These are phyloP conservation scores for Macaria notata DNA, from an alignment of 2,888 invertebrate species.

Conservation along the genomic window DNA sequence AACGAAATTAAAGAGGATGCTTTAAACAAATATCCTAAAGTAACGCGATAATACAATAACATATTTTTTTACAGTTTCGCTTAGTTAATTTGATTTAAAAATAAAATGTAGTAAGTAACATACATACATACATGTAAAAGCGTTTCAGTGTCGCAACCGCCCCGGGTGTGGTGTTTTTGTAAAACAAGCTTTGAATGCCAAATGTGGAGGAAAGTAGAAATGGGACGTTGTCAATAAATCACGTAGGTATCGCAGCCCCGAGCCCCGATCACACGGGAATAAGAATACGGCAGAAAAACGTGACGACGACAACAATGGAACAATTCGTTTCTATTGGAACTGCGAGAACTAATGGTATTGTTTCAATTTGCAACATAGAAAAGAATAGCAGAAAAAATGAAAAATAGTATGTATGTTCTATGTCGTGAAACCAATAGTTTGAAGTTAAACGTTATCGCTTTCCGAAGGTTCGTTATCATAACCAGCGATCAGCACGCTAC, in stretches of 20 bases:
- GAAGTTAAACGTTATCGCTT: background rate
- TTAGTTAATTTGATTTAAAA: too few species aligned
- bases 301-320: conserved; percentile 4
- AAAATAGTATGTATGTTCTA: too few species aligned
- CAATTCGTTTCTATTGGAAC: conserved; percentile 12
- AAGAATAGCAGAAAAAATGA: background rate
- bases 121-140: too few species aligned
- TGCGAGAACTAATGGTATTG: conserved; percentile 9
- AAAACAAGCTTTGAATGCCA: conserved; percentile 11
- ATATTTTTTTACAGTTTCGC: too few species aligned
- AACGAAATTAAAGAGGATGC: too few species aligned
- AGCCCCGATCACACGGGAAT: background rate
- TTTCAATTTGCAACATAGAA: background rate
- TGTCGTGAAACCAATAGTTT: background rate
- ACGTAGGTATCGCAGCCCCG: conserved; percentile 9
- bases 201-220: conserved; percentile 10
- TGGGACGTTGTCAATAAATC: conserved; percentile 19
- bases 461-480: background rate
- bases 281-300: conserved; percentile 6
- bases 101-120: too few species aligned
- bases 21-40: too few species aligned
- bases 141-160: background rate
- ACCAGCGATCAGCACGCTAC: background rate
- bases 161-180: background rate
- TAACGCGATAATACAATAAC: too few species aligned